Conservation (phyloP, 2,888 invertebrate species). For the Drosophila testacea region DNA sequence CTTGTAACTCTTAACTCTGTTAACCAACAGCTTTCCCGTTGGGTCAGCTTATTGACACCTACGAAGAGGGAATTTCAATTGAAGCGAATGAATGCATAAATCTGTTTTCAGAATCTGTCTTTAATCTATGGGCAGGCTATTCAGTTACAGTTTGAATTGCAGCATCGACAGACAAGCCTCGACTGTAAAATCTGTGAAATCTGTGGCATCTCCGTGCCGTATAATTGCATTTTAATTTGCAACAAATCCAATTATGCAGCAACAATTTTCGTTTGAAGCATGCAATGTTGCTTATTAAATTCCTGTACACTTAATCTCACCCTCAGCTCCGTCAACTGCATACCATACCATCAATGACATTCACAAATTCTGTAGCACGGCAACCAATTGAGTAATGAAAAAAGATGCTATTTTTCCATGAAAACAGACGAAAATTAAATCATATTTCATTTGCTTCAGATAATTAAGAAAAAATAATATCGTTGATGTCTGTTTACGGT, state of each 20-base stretch:
- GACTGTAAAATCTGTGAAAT: not conserved
- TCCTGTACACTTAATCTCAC: slow-evolving; percentile 27
- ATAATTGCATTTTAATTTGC: slow-evolving; percentile 72
- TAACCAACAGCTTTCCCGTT: not conserved
- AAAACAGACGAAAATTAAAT: slow-evolving; percentile 6
- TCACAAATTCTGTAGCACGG: not conserved
- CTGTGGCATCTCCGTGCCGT: slow-evolving; percentile 9
- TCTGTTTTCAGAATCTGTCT: not conserved
- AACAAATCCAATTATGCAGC: slow-evolving; percentile 62
- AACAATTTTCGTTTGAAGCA: slow-evolving; percentile 54
- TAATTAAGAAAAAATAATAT: slow-evolving; percentile 1
- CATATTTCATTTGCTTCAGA: slow-evolving; percentile 10
- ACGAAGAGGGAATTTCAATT: not conserved
- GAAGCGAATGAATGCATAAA: slow-evolving; percentile 2
- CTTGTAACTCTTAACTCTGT: not conserved
- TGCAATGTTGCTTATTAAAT: slow-evolving; percentile 46
- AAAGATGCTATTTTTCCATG: not conserved
- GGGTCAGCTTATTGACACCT: not conserved
- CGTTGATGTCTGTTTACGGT: not conserved
- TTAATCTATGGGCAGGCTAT: not conserved
- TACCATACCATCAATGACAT: not conserved
- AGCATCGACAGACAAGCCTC: slow-evolving; percentile 3
- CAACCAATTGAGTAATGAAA: slow-evolving; percentile 11
- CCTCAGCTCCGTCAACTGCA: not conserved
- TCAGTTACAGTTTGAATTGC: not conserved